Base-by-base conservation (phyloP, 2,888 invertebrate genomes). In the Agrotis exclamationis region DNA sequence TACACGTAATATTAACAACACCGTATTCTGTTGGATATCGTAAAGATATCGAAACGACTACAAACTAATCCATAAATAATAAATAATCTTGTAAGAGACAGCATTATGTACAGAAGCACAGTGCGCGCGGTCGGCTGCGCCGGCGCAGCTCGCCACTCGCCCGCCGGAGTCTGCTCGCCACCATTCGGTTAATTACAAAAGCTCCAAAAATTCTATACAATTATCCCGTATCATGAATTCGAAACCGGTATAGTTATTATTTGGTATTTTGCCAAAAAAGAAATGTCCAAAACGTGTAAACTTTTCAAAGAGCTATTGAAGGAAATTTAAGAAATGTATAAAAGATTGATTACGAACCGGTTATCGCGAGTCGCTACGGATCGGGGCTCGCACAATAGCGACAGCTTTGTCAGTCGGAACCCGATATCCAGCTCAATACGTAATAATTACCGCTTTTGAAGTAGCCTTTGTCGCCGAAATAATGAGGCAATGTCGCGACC, bases 71-170 rank as follows among this genome's bases (percentile, higher is more conserved):
- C 90, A 93, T 93, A 95, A 95, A 94, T 93, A 96, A 96, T 96
- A 96, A 96, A 95, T 96, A 95, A 91, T 93, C 92, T 93, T 87
- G 87, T 91, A 87, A 89, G 82, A 92, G 91, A 93, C 88, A 94
- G 96, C 95, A 90, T 85, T 95, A 95, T 96, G 74, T 96, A 96
- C 96, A 96, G 87, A 96, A 96, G 96, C 96, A 92, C 87, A 89
- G 89, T 88, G 93, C 94, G 92, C 92, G 86, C 87, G 85, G 86
- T 88, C 89, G 87, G 73, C 54, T 44, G 45, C 45, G 18, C 47
- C 70, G 57, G 85, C 88, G 56, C 81, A 82, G 77, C 78, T 76
- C 82, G 83, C 79, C 76, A 67, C 85, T 85, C 87, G 86, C 87
- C 86, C 87, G 71, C 82, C 84, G 85, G 76, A 84, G 83, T 79